Evolutionary conservation across 2,113 vertebrate species (phyloP), one percentile per base, ranked within the genome.

Genomic region (Spermophilus dauricus): DNA sequence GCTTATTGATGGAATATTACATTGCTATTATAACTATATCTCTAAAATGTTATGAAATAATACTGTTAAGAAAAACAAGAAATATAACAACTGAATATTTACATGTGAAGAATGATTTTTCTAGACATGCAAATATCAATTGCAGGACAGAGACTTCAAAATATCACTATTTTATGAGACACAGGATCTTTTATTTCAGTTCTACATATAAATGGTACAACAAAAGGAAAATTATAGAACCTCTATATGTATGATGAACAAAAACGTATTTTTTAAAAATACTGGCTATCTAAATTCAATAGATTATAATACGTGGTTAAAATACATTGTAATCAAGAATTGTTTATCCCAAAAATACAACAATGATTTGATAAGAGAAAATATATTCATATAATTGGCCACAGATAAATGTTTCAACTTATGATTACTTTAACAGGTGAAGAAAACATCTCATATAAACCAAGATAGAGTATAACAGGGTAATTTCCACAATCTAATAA

Each of bases 361-460:
- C 8, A 45, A 45, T 45, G 45, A 45, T 45, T 45, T 45, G 45
- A 45, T 45, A 45, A 9, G 45, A 84, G 13, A 72, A 93, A 93
- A 94, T 24, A 42, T 39, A 73, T 45, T 67, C 48, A 24, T 85
- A 4, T 85, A 88, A 88, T 32, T 93, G 72, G 30, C 17, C 48
- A 63, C 56, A 83, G 61, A 84, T 83, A 69, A 53, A 84, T 91
- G 69, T n/a, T 73, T 22, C 16, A 17, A 78, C 26, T 95, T 4
- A 16, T 83, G 16, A 53, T 51, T 84, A 51, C 42, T 80, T 85
- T 56, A 61, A 56, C 0, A 77, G 32, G 65, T 87, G n/a, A 48
- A 73, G 87, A 77, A 95, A 92, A 51, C 8, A 92, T 56, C 14
- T n/a, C 12, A 45, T 39, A 51, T 37, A 91, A 83, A 91, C 80